Percentiles rank a stretch among this genome's conserved stretches.
These are phyloP conservation scores for Sesamia inferens DNA, from an alignment of 2,888 invertebrate species.

Conservation along the genomic window DNA sequence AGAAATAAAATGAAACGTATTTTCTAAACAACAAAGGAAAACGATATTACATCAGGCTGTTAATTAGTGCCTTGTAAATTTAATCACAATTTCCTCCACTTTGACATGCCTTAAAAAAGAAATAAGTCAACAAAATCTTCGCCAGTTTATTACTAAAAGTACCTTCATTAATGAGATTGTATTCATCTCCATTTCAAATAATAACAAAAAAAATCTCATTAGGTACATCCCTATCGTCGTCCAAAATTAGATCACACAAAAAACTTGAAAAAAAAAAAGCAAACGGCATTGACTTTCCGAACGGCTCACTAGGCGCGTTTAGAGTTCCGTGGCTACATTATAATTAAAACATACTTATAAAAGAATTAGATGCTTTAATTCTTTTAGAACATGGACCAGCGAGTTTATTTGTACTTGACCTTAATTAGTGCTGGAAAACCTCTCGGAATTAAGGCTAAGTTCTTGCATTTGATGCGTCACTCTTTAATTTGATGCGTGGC, in stretches of 20 bases:
- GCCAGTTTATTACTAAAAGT: no score
- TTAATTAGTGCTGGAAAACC: constrained; percentile 20
- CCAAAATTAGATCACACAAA: constrained; percentile 53
- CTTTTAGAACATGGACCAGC: constrained; percentile 8
- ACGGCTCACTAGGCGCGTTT: constrained; percentile 16
- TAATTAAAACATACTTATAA: constrained; percentile 17
- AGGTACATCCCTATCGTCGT: constrained; percentile 37
- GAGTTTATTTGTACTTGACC: constrained; percentile 12
- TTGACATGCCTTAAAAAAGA: background rate
- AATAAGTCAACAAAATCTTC: background rate
- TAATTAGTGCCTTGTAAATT: background rate
- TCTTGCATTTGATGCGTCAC: constrained; percentile 34
- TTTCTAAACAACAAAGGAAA: background rate
- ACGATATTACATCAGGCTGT: background rate
- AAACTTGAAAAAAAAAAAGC: constrained; percentile 29
- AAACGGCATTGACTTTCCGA: constrained; percentile 40
- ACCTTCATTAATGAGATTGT: background rate
- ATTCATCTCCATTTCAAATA: background rate
- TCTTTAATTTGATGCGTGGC: constrained; percentile 37
- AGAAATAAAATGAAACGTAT: background rate
- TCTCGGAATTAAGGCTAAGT: constrained; percentile 40
- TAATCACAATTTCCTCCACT: background rate
- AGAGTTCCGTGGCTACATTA: constrained; percentile 39
- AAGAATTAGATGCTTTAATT: background rate
- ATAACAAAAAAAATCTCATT: background rate